phyloP scores from a whole-genome alignment of 2,113 vertebrate species.

The Piaya cayana region DNA sequence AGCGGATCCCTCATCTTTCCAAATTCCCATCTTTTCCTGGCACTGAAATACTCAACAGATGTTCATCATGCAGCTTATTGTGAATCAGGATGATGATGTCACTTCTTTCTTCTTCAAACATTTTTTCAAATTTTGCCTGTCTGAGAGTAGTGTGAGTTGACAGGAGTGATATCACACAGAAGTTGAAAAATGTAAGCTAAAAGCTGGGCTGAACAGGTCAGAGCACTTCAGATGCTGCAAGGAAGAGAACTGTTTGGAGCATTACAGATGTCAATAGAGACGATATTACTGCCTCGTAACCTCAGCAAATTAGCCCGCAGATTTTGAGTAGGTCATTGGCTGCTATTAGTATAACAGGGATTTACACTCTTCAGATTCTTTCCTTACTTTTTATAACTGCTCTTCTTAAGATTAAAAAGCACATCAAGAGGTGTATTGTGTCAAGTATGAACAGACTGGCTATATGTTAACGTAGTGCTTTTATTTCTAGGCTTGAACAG shows the following conservation, averaged over 20 bases:
- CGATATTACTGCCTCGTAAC: fast-evolving
- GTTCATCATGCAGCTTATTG: fast-evolving
- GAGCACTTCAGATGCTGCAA: neutral
- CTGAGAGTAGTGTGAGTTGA: neutral
- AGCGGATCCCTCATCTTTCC: neutral
- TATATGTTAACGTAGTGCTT: neutral
- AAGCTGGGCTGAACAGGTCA: neutral
- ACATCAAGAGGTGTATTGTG: neutral
- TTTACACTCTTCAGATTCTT: neutral
- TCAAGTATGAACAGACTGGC: neutral
- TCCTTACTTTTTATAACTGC: neutral
- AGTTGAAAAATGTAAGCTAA: neutral
- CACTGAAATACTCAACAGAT: neutral
- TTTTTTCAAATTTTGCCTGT: neutral
- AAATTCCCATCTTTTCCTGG: neutral
- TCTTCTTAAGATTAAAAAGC: neutral
- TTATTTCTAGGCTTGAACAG: neutral
- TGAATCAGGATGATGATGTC: neutral
- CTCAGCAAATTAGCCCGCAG: neutral
- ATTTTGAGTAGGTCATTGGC: neutral
- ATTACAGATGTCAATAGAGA: neutral
- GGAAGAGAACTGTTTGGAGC: neutral
- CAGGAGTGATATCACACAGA: neutral
- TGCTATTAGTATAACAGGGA: neutral
- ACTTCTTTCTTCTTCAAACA: neutral